Percentiles rank a stretch among this genome's conserved stretches.
Evolutionary conservation across 2,888 invertebrate species (phyloP).

Genomic region (Heliconius sara): DNA sequence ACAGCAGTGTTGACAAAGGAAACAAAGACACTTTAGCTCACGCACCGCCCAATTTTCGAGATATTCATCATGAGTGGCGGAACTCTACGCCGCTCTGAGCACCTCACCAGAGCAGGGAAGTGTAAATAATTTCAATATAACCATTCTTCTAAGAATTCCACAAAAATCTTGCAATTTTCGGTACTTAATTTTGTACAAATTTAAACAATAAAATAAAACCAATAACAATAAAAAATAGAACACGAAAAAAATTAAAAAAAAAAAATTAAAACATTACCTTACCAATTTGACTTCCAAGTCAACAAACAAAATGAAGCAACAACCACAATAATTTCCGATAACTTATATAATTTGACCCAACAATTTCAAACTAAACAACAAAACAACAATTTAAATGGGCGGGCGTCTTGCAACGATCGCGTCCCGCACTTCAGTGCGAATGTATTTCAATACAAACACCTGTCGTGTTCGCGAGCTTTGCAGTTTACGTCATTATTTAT

Average conservation of each 20-base stretch:
- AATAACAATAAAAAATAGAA: too few relatives aligned
- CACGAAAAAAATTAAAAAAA: too few relatives aligned
- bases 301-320: not conserved
- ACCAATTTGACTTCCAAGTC: not conserved
- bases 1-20: too few relatives aligned
- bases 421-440: slow-evolving; percentile 19
- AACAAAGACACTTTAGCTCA: too few relatives aligned
- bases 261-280: not conserved
- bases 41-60: too few relatives aligned
- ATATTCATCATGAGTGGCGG: too few relatives aligned
- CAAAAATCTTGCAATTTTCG: too few relatives aligned
- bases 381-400: not conserved
- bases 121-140: not conserved
- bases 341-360: not conserved
- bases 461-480: slow-evolving; percentile 32
- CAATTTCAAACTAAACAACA: not conserved
- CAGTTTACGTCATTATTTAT: slow-evolving; percentile 25
- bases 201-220: too few relatives aligned
- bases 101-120: too few relatives aligned
- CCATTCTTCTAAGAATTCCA: not conserved
- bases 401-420: slow-evolving; percentile 11
- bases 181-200: too few relatives aligned
- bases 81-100: too few relatives aligned
- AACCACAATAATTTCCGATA: not conserved
- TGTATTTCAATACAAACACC: slow-evolving; percentile 23